Percentiles rank a stretch among this genome's conserved stretches.
Conservation (phyloP, 2,797 vertebrate species). For the Sebastes taczanowskii region DNA sequence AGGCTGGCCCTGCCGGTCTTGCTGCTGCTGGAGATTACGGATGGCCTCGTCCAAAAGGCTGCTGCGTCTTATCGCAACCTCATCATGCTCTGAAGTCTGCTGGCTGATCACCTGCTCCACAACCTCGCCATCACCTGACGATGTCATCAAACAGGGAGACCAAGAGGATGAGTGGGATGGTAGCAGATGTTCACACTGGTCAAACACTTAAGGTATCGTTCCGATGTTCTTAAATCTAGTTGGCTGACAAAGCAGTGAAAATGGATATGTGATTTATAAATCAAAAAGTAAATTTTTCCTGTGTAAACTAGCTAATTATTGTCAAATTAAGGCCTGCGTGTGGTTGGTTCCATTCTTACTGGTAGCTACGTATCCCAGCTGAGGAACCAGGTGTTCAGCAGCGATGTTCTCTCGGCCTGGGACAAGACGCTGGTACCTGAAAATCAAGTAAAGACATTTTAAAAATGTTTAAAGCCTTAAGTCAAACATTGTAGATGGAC, state of each 20-base stretch:
- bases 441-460: conserved; percentile 22
- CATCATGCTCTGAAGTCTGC: conserved; percentile 89
- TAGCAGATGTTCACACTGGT: not conserved
- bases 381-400: conserved; percentile 94
- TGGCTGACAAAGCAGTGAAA: not conserved
- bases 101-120: conserved; percentile 98
- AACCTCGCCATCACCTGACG: conserved; percentile 93
- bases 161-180: not conserved
- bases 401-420: conserved; percentile 95
- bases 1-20: conserved; percentile 80
- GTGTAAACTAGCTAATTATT: not conserved
- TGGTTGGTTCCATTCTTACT: conserved; percentile 82
- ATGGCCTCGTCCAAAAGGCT: conserved; percentile 91
- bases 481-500: not conserved
- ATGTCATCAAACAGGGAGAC: not conserved
- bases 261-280: not conserved
- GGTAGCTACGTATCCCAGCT: conserved; percentile 96
- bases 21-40: conserved; percentile 87
- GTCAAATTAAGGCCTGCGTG: not conserved
- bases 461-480: not conserved
- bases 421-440: conserved; percentile 92
- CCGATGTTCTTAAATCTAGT: not conserved
- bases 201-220: not conserved
- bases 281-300: not conserved
- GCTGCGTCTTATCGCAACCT: conserved; percentile 77